Percentiles rank a stretch among this genome's conserved stretches.
Evolutionary conservation across 23 tunicate genomes (phyloP).

Genomic region (Corella eumyota): DNA sequence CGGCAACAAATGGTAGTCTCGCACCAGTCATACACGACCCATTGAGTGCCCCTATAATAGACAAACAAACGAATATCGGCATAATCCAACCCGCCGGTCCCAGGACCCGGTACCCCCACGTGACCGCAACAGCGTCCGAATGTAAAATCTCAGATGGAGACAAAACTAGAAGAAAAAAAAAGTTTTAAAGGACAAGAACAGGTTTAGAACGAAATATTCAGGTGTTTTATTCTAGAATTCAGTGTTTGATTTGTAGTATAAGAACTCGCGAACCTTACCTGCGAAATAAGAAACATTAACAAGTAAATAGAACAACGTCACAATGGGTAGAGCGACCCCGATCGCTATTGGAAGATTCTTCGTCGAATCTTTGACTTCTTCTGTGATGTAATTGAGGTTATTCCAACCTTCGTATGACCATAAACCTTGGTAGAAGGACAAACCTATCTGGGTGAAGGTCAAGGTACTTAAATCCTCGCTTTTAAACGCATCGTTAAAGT

Average conservation of each 20-base stretch:
- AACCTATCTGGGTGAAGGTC: conserved; percentile 45
- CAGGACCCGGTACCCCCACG: conserved; percentile 60
- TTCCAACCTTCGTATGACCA: conserved; percentile 85
- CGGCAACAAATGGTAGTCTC: conserved; percentile 54
- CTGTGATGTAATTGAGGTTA: conserved; percentile 48
- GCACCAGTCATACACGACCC: conserved; percentile 51
- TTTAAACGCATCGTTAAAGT: conserved; percentile 38
- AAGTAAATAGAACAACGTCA: conserved; percentile 47
- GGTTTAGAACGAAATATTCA: too few species aligned
- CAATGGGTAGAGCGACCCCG: conserved; percentile 53
- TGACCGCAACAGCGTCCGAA: conserved; percentile 46
- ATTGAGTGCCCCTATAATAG: conserved; percentile 44
- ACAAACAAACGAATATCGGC: conserved; percentile 44
- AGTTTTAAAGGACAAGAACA: too few species aligned
- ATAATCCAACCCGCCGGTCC: conserved; percentile 67
- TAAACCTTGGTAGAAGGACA: conserved; percentile 65
- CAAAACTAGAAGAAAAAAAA: conserved; percentile 15
- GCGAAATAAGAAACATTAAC: conserved; percentile 66
- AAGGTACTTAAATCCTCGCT: conserved; percentile 22
- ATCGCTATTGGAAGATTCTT: conserved; percentile 50
- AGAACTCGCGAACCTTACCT: too few species aligned
- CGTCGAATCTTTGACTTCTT: conserved; percentile 49
- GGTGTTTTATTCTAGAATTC: too few species aligned
- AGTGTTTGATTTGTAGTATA: too few species aligned
- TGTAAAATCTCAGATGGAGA: conserved; percentile 37